Conservation (phyloP, 2,113 vertebrate genomes). For the Tretioscincus oriximinensis region DNA sequence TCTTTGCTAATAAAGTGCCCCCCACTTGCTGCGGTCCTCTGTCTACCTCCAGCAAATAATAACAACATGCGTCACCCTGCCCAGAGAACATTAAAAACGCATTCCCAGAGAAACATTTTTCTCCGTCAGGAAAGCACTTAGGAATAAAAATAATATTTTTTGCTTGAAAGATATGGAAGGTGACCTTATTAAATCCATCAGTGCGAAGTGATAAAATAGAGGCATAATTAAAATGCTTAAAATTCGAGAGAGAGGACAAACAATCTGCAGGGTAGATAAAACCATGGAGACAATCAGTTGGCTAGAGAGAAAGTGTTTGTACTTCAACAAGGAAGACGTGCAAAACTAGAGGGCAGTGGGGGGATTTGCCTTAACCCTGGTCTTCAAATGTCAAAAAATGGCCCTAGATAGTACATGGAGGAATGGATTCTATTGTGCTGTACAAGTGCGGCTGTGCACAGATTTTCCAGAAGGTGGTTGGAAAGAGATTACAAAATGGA, state of each 20-base stretch:
- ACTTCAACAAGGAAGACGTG: too few species aligned
- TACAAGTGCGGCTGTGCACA: too few species aligned
- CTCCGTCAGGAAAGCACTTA: neutral
- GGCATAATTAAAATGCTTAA: neutral
- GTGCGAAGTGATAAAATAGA: neutral
- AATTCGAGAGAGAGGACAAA: neutral
- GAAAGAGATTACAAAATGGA: too few species aligned
- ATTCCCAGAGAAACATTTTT: neutral
- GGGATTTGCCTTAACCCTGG: too few species aligned
- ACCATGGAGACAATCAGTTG: neutral
- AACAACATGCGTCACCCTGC: neutral
- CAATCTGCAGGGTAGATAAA: neutral
- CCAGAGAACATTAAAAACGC: neutral
- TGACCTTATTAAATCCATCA: neutral
- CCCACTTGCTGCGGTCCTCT: neutral
- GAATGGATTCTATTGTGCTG: too few species aligned
- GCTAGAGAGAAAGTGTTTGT: neutral
- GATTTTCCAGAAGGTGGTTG: too few species aligned
- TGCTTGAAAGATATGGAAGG: neutral
- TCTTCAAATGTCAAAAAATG: too few species aligned
- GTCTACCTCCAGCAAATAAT: neutral
- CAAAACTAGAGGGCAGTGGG: too few species aligned
- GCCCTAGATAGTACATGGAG: too few species aligned
- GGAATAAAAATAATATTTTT: neutral
- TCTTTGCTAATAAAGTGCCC: accelerated